These are phyloP conservation scores for Diceros bicornis DNA, from an alignment of 2,797 vertebrate species.

Conservation along the genomic window DNA sequence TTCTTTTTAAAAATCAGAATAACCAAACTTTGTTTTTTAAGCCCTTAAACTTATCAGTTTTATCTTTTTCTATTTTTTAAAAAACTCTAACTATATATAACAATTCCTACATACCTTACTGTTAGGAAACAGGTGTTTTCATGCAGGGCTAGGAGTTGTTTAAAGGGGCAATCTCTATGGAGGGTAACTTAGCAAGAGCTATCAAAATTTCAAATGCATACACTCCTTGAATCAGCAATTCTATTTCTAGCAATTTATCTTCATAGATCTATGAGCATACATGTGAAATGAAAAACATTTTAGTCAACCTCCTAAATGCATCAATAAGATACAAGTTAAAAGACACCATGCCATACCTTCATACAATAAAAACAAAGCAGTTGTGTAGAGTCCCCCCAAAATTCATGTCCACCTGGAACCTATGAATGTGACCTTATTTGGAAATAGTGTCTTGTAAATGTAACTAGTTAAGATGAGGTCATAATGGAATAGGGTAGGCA, in stretches of 20 bases:
- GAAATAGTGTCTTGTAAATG: neutral
- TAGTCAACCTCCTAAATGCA: neutral
- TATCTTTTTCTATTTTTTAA: neutral
- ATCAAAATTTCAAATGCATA: neutral
- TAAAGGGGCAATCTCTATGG: neutral
- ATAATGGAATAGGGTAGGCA: neutral
- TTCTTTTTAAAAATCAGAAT: neutral
- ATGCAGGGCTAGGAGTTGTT: neutral
- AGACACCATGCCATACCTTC: neutral
- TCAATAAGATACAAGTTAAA: neutral
- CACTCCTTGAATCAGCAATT: neutral
- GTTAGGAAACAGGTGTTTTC: neutral
- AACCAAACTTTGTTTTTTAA: neutral
- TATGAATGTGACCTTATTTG: neutral
- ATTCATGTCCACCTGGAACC: neutral
- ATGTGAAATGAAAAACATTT: neutral
- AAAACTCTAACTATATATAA: neutral
- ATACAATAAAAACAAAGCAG: neutral
- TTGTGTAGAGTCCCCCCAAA: neutral
- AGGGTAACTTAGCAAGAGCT: neutral
- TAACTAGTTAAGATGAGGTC: neutral
- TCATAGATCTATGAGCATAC: neutral
- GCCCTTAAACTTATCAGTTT: neutral
- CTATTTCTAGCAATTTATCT: neutral
- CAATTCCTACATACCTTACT: neutral